Evolutionary conservation across 92 coral and sea anemone species (phyloP), one percentile per base, ranked within the genome.

Genomic region (Siderastrea siderea): DNA sequence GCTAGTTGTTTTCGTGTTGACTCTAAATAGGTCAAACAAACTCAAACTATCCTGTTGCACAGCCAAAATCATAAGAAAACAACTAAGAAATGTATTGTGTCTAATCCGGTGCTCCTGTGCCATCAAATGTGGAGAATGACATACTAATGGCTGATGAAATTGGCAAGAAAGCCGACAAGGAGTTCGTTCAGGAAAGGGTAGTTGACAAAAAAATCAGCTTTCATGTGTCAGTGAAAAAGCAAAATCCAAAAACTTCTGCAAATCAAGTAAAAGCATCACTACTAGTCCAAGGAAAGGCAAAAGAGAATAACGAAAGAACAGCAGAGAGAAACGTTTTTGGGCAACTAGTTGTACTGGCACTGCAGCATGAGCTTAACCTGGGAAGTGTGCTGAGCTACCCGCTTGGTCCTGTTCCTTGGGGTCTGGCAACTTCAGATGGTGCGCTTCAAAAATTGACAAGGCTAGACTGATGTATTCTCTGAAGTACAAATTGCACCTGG

Each of bases 341-440:
- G n/a, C n/a, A n/a, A n/a, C n/a, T n/a, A n/a, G n/a, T n/a, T n/a
- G n/a, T n/a, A n/a, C n/a, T n/a, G n/a, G n/a, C n/a, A n/a, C n/a
- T n/a, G n/a, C n/a, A n/a, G n/a, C n/a, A n/a, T n/a, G n/a, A n/a
- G n/a, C n/a, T n/a, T n/a, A n/a, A n/a, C n/a, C n/a, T n/a, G n/a
- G n/a, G n/a, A n/a, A n/a, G 78, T 9, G 77, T 66, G 7, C 58
- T 81, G 44, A 63, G 75, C 11, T 81, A 81, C 15, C 85, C 85
- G 19, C 64, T 81, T 47, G 85, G 85, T 47, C 85, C 85, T 43
- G 85, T 81, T 43, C 85, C 85, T 47, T 81, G 85, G 85, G 85
- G 78, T 64, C 85, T 81, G 61, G 85, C 85, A 43, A 81, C 85
- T 64, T 14, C 77, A 11, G 77, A 81, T 45, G 85, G 76, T 12